Evolutionary conservation across 2,797 vertebrate species (phyloP).

Genomic region (Coreius guichenoti): DNA sequence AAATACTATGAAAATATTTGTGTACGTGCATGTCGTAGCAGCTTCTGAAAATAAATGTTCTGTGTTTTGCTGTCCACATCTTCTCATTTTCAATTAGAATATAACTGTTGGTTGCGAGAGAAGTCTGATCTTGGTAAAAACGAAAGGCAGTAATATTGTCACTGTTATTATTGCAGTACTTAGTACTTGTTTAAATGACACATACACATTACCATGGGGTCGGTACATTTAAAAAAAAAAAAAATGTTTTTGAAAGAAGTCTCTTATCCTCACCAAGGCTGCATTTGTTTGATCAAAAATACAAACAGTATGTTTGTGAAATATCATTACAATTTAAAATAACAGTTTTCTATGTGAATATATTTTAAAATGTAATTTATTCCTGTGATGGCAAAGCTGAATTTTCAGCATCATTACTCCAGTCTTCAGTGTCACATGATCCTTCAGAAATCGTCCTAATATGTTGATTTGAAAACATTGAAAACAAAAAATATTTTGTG

Average conservation of each 20-base stretch:
- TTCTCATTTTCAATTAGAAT: background rate
- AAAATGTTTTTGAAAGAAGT: too few species aligned
- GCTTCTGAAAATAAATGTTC: background rate
- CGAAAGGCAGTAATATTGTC: background rate
- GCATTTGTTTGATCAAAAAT: background rate
- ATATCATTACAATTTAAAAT: too few species aligned
- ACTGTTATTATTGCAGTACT: background rate
- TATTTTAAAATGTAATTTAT: too few species aligned
- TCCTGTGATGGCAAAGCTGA: too few species aligned
- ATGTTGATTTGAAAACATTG: too few species aligned
- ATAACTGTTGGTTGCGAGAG: background rate
- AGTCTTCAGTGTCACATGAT: too few species aligned
- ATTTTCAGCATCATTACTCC: too few species aligned
- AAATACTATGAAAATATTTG: background rate
- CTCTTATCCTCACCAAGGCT: background rate
- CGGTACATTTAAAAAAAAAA: too few species aligned
- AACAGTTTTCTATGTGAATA: too few species aligned
- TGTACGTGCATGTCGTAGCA: background rate
- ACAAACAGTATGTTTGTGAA: too few species aligned
- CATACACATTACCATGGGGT: background rate
- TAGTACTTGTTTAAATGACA: background rate
- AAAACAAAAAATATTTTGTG: background rate
- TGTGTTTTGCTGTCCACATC: background rate
- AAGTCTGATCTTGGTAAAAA: background rate
- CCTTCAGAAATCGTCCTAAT: too few species aligned